Evolutionary conservation across 1,140 invertebrate genomes (phyloP), one percentile per base, ranked within the genome.

Genomic region (Leptestheria dahalacensis): DNA sequence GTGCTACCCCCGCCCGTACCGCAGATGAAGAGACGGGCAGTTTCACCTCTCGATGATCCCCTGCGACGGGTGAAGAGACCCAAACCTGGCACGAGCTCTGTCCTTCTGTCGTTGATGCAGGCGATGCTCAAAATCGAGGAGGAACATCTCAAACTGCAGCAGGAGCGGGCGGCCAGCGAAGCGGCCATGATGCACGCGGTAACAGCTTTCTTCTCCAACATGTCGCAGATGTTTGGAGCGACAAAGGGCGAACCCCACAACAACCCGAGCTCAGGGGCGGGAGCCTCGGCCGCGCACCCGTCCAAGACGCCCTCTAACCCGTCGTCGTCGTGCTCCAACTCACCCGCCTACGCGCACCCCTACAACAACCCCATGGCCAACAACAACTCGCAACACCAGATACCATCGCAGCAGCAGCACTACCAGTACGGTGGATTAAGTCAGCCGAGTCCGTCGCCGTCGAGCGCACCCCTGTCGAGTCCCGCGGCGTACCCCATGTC

Each of bases 161-260:
- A 62, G 51, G 51, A 59, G 20, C 25, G 61, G 46, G 54, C 55
- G 6, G 61, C 54, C 41, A 60, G 48, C 29, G 61, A 62, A 28
- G 55, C 61, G 46, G 49, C 55, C 28, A 62, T 62, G 61, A 62
- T 62, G 61, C 28, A 53, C 21, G 61, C 61, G 11, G 61, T 62
- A n/a, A 62, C 61, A 11, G 54, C 56, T 15, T 62, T 62, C 29
- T 62, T 62, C 47, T 62, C 61, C 23, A 59, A 57, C 33, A 62
- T 62, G 61, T 41, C 61, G 46, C 55, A 62, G 41, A 48, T 62
- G 53, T 55, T 55, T 41, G 53, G 53, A 11, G 25, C 50, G 9
- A 25, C 50, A 9, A 55, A 55, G 21, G 25, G 25, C 26, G 53
- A 55, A 33, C 26, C 21, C 25, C 23, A 55, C n/a, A 55, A 52